Conservation (phyloP, 2,888 invertebrate genomes). For the Sarcophaga variegata region DNA sequence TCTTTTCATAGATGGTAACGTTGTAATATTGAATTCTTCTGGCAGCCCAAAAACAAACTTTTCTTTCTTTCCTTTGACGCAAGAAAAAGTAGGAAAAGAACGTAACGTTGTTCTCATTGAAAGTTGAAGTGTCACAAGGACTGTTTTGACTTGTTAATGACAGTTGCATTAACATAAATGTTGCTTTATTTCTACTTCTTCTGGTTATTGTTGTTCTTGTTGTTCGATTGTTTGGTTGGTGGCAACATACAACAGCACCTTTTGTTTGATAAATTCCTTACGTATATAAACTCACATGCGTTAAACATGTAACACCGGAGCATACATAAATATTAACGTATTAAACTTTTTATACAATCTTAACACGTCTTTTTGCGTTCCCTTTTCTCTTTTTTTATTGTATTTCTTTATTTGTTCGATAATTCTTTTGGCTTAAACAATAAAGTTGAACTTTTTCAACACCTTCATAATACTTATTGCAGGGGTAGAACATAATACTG, state of each 20-base stretch:
- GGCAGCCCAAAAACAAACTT: slow-evolving; percentile 27
- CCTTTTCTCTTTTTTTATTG: background rate
- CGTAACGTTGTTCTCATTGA: slow-evolving; percentile 18
- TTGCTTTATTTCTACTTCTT: background rate
- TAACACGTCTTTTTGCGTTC: slow-evolving; percentile 11
- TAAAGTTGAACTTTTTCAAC: slow-evolving; percentile 43
- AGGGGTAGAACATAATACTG: background rate
- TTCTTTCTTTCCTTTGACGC: slow-evolving; percentile 6
- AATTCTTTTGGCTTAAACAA: slow-evolving; percentile 35
- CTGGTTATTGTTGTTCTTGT: background rate
- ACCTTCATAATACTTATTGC: slow-evolving; percentile 36
- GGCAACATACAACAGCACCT: background rate
- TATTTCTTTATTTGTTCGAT: background rate
- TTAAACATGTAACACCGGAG: background rate
- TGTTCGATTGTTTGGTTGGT: background rate
- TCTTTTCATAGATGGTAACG: slow-evolving; percentile 38
- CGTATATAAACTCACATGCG: background rate
- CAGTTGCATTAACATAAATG: slow-evolving; percentile 53
- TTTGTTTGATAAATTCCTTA: slow-evolving; percentile 10
- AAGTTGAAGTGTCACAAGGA: slow-evolving; percentile 60
- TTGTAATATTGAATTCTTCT: slow-evolving; percentile 38
- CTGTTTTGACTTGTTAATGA: slow-evolving; percentile 53
- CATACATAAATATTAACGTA: slow-evolving; percentile 25
- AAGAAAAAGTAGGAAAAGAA: background rate
- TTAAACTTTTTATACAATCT: slow-evolving; percentile 36